Percentiles rank a stretch among this genome's conserved stretches.
These are phyloP conservation scores for Rostratula benghalensis DNA, from an alignment of 2,113 vertebrate species.

Conservation along the genomic window DNA sequence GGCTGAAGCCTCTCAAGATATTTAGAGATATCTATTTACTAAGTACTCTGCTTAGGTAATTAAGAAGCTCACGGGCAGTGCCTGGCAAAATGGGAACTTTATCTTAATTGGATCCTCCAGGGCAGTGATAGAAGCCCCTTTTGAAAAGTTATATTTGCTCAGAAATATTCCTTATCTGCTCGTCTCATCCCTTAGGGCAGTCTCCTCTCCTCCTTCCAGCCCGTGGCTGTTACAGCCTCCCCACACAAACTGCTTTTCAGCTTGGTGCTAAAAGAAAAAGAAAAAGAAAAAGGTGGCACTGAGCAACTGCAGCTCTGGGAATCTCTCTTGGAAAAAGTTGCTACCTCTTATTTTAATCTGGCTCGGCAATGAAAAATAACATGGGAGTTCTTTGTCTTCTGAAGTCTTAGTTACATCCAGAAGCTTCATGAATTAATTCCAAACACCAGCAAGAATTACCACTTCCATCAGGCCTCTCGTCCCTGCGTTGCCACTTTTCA, in stretches of 20 bases:
- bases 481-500: not conserved
- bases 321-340: not conserved
- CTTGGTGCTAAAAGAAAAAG: not conserved
- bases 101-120: not conserved
- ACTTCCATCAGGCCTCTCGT: not conserved
- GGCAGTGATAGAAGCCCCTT: not conserved
- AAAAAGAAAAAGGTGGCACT: not conserved
- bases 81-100: not conserved
- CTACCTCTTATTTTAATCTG: not conserved
- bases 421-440: not conserved
- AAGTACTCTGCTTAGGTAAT: not conserved
- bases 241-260: not conserved
- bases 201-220: not conserved
- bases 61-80: not conserved
- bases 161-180: not conserved
- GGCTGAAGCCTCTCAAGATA: not conserved
- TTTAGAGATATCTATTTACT: not conserved
- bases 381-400: not conserved
- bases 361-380: not conserved
- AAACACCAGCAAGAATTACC: not conserved
- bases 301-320: not conserved
- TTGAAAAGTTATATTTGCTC: not conserved
- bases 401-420: not conserved
- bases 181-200: not conserved
- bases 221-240: not conserved